Percentiles rank a stretch among this genome's conserved stretches.
phyloP scores from a whole-genome alignment of 2,797 vertebrate species.

The Nothura maculosa region DNA sequence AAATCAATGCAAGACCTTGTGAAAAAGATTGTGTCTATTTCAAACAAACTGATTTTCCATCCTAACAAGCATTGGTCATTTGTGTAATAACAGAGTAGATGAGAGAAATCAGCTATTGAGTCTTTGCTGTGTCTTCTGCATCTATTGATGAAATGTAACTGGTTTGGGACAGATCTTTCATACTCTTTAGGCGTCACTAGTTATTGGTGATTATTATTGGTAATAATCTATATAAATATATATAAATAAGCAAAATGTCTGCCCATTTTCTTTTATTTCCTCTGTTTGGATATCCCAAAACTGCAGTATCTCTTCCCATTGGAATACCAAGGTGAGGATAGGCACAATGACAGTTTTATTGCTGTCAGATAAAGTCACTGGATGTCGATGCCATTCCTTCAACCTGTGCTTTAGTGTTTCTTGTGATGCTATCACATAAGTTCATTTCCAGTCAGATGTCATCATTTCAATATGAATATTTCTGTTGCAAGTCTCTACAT shows the following conservation, averaged over 20 bases:
- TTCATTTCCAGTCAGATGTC: background rate
- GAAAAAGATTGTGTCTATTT: background rate
- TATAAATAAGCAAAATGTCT: background rate
- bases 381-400: background rate
- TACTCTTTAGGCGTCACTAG: background rate
- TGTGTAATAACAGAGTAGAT: background rate
- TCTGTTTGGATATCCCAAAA: background rate
- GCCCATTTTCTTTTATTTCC: background rate
- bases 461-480: background rate
- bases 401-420: background rate
- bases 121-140: background rate
- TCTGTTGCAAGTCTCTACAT: background rate
- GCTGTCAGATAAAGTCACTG: fast-evolving
- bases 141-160: background rate
- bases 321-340: background rate
- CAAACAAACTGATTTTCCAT: background rate
- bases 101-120: background rate
- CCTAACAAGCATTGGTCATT: background rate
- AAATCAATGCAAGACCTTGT: background rate
- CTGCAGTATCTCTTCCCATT: background rate
- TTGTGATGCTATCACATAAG: background rate
- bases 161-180: background rate
- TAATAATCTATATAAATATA: too few relatives aligned
- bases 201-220: background rate
- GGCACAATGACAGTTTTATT: background rate